Evolutionary conservation across 2,797 vertebrate genomes (phyloP).

Genomic region (Pyrrhura leucotis): DNA sequence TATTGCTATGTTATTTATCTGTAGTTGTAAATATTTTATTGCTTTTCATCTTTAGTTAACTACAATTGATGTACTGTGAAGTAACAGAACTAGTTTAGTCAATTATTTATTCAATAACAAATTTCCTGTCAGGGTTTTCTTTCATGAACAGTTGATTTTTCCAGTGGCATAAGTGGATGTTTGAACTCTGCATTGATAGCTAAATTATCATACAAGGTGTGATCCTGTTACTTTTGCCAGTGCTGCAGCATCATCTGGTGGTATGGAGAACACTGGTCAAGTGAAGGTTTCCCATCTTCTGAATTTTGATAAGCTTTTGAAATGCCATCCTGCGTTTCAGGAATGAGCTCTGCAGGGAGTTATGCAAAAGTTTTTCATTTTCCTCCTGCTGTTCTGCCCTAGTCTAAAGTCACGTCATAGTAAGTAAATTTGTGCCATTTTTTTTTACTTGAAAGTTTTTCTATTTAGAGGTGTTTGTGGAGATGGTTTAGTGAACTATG

Average conservation of each 20-base stretch:
- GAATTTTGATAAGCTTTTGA: constrained; percentile 16
- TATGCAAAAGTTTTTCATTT: constrained; percentile 28
- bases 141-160: constrained; percentile 46
- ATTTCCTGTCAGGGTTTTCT: constrained; percentile 11
- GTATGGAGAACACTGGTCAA: not conserved
- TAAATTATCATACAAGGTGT: not conserved
- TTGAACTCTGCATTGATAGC: not conserved
- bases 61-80: not conserved
- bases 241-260: constrained; percentile 9
- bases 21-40: constrained; percentile 45
- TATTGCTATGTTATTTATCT: constrained; percentile 70
- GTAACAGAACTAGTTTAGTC: not conserved
- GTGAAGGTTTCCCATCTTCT: not conserved
- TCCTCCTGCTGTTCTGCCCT: not conserved
- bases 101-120: constrained; percentile 22
- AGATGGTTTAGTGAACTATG: not conserved
- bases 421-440: not conserved
- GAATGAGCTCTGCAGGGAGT: constrained; percentile 18
- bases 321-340: not conserved
- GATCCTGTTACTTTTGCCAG: not conserved
- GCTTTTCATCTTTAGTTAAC: constrained; percentile 19
- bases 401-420: constrained; percentile 12
- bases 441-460: constrained; percentile 13
- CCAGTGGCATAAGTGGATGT: not conserved
- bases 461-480: not conserved